phyloP scores from a whole-genome alignment of 2,888 invertebrate genomes.

The Xanthostigma xanthostigma region DNA sequence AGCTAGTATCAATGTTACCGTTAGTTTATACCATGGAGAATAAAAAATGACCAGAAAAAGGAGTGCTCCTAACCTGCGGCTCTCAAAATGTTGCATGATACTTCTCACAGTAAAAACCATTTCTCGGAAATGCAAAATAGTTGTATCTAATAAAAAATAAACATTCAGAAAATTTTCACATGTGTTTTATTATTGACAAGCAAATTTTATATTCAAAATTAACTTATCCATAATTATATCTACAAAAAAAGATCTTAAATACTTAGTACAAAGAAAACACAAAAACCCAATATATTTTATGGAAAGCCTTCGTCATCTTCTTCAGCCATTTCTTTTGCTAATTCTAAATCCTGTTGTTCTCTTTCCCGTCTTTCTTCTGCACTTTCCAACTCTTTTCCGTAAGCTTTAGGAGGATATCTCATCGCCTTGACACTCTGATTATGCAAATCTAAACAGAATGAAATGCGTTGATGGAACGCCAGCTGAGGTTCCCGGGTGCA shows the following conservation, averaged over 20 bases:
- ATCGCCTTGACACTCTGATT: slow-evolving; percentile 99
- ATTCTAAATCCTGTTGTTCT: slow-evolving; percentile 94
- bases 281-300: slow-evolving; percentile 19
- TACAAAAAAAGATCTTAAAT: not conserved
- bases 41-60: no score
- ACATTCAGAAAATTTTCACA: no score
- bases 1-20: no score
- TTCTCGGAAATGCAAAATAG: no score
- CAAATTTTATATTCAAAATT: not conserved
- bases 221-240: not conserved
- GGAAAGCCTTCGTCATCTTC: slow-evolving; percentile 90
- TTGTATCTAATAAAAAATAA: no score
- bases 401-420: slow-evolving; percentile 97
- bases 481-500: slow-evolving; percentile 91
- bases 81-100: no score
- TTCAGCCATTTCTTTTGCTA: slow-evolving; percentile 99
- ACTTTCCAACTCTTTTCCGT: slow-evolving; percentile 94
- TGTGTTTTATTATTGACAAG: no score
- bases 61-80: no score
- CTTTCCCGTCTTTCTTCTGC: slow-evolving; percentile 91
- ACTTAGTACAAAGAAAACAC: not conserved
- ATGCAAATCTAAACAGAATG: slow-evolving; percentile 93
- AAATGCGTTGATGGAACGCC: slow-evolving; percentile 92
- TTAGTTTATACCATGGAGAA: no score
- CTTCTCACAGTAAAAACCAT: no score